Conservation (phyloP, 2,113 vertebrate species). For the Dascyllus trimaculatus region DNA sequence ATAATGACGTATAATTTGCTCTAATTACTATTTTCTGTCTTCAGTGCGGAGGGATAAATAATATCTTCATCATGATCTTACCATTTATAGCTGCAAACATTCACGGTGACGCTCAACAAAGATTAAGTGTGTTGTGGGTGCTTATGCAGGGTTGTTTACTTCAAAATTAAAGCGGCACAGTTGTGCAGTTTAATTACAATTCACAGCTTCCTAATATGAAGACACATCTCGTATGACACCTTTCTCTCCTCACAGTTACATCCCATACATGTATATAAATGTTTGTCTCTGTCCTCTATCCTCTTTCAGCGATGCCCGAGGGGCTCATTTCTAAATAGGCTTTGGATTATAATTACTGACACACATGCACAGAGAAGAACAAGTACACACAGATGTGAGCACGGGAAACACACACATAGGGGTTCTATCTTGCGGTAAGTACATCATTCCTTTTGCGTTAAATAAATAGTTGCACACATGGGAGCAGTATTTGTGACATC, state of each 20-base stretch:
- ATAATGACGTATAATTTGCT: constrained; percentile 64
- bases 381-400: background rate
- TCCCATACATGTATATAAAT: background rate
- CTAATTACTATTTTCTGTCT: constrained; percentile 55
- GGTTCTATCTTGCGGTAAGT: background rate
- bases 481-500: too few relatives aligned
- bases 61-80: constrained; percentile 31
- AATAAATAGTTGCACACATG: background rate
- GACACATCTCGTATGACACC: constrained; percentile 14
- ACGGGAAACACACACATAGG: background rate
- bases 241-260: background rate
- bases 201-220: background rate
- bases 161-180: background rate
- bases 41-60: background rate
- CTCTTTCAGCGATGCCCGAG: background rate
- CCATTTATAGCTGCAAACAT: constrained; percentile 30
- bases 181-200: background rate
- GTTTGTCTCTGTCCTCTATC: background rate
- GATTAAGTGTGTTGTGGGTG: constrained; percentile 2
- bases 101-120: background rate
- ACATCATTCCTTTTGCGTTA: background rate
- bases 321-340: constrained; percentile 33
- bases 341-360: constrained; percentile 43
- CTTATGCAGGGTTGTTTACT: constrained; percentile 25
- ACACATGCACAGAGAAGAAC: background rate